phyloP scores from a whole-genome alignment of 1,140 invertebrate genomes.

The Hycleus cichorii region DNA sequence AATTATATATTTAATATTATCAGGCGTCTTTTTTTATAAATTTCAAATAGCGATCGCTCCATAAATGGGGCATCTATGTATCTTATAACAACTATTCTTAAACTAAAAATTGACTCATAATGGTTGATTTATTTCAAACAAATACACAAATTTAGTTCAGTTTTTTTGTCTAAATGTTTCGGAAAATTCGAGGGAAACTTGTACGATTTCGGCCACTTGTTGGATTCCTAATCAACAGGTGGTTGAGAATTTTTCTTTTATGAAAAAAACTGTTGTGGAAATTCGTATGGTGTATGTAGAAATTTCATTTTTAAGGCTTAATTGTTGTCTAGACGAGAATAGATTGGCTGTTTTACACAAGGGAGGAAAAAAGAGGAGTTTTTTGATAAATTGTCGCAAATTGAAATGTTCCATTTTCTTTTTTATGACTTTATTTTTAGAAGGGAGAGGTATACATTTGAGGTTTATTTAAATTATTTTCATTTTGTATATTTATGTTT shows the following conservation, averaged over 20 bases:
- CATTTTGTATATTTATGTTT: not conserved
- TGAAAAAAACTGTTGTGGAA: too few species aligned
- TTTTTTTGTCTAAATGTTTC: not conserved
- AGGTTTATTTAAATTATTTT: not conserved
- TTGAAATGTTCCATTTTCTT: not conserved
- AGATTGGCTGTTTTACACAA: too few species aligned
- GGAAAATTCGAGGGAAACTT: not conserved
- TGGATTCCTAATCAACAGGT: constrained; percentile 30
- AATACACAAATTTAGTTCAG: too few species aligned
- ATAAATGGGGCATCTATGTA: constrained; percentile 19
- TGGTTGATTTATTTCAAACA: too few species aligned
- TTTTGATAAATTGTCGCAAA: too few species aligned
- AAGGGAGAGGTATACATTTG: not conserved
- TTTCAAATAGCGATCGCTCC: constrained; percentile 25
- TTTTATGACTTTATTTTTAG: not conserved
- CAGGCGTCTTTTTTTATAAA: constrained; percentile 10
- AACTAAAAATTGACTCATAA: too few species aligned
- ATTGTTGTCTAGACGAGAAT: too few species aligned
- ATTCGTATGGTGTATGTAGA: too few species aligned
- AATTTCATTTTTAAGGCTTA: too few species aligned
- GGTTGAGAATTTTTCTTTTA: constrained; percentile 12
- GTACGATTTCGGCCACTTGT: constrained; percentile 26
- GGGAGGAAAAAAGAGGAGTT: too few species aligned
- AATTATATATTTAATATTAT: not conserved
- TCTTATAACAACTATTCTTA: too few species aligned